Conservation (phyloP, 2,888 invertebrate genomes). For the Idaea straminata region DNA sequence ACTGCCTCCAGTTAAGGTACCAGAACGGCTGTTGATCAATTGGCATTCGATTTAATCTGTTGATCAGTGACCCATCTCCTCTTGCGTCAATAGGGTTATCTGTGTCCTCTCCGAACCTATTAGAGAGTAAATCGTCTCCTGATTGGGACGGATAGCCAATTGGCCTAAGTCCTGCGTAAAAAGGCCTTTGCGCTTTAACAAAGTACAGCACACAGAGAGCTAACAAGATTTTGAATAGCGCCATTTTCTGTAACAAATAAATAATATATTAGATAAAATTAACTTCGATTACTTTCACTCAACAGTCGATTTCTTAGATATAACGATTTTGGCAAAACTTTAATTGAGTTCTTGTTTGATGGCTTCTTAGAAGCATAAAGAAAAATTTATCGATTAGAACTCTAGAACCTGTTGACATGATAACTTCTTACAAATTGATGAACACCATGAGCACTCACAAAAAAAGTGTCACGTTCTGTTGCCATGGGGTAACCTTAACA, state of each 20-base stretch:
- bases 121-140: constrained; percentile 48
- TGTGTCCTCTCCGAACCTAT: constrained; percentile 75
- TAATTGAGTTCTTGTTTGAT: too few relatives aligned
- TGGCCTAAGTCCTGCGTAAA: constrained; percentile 81
- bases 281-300: not conserved
- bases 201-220: constrained; percentile 41
- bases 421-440: too few relatives aligned
- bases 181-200: constrained; percentile 80
- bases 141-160: constrained; percentile 80
- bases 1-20: constrained; percentile 82
- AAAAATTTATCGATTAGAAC: too few relatives aligned
- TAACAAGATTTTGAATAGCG: constrained; percentile 39
- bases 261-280: constrained; percentile 11
- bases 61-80: constrained; percentile 78
- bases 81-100: constrained; percentile 80
- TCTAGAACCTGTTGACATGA: too few relatives aligned
- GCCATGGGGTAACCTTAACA: too few relatives aligned
- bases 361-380: too few relatives aligned
- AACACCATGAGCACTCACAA: too few relatives aligned
- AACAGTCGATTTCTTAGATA: not conserved
- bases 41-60: constrained; percentile 80
- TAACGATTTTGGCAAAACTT: too few relatives aligned
- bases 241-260: constrained; percentile 45
- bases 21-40: constrained; percentile 83
- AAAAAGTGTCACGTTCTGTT: too few relatives aligned